A percentile compares a stretch with the other conserved stretches of the same genome.
Evolutionary conservation across 2,797 vertebrate species (phyloP).

Genomic region (Triplophysa yarkandensis): DNA sequence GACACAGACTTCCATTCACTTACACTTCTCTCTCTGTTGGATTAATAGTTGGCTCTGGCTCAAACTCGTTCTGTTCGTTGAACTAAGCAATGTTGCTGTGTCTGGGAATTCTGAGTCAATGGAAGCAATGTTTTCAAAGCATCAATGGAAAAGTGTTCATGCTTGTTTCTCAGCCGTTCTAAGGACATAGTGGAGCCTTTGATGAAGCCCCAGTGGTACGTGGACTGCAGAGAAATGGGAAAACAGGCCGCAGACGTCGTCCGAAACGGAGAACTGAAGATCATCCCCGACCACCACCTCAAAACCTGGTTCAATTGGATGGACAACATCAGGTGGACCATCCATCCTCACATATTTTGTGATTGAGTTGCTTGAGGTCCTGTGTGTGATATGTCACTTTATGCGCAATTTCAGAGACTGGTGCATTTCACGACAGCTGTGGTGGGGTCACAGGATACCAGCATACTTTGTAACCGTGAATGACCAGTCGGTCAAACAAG

Average conservation of each 20-base stretch:
- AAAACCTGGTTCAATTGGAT: slow-evolving; percentile 91
- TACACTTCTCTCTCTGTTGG: neutral
- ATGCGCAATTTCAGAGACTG: slow-evolving; percentile 81
- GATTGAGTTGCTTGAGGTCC: neutral
- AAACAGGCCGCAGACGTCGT: slow-evolving; percentile 83
- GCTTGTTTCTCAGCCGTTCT: slow-evolving; percentile 78
- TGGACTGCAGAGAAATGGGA: slow-evolving; percentile 85
- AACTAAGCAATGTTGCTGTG: neutral
- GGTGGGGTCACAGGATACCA: slow-evolving; percentile 95
- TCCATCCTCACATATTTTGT: neutral
- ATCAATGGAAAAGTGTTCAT: neutral
- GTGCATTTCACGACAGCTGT: slow-evolving; percentile 93
- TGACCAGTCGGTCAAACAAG: slow-evolving; percentile 76
- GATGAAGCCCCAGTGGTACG: slow-evolving; percentile 92
- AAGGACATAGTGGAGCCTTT: slow-evolving; percentile 93
- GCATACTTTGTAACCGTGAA: slow-evolving; percentile 85
- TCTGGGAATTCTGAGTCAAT: neutral
- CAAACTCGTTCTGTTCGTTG: too few species aligned
- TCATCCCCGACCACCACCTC: slow-evolving; percentile 85
- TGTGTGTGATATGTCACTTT: neutral
- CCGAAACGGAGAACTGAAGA: slow-evolving; percentile 80
- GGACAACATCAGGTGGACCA: slow-evolving; percentile 86
- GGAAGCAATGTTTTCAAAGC: neutral
- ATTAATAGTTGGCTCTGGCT: neutral
- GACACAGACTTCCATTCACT: neutral